Base-by-base conservation (phyloP, 2,888 invertebrate genomes). In the Erebia palarica region DNA sequence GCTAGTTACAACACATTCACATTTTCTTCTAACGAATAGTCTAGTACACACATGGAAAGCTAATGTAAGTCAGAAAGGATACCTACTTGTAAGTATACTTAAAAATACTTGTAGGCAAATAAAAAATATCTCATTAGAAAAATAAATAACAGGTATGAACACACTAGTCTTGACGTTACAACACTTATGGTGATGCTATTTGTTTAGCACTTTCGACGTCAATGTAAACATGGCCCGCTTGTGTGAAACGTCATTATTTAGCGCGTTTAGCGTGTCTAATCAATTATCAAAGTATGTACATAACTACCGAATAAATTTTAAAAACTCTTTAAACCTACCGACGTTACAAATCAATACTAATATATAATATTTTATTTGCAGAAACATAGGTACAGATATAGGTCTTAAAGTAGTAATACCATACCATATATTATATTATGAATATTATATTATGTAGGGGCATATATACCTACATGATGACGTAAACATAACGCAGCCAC, bases 241-340 rank as follows among this genome's bases (percentile, higher is more conserved):
- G 73, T 73, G 71, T 68, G 69, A 76, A 74, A 75, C 78, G 78
- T 80, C 78, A 79, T 77, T 77, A 72, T 76, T 79, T 80, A 80
- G 78, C 75, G 64, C 69, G 65, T 58, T 79, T 78, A 78, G 53
- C 74, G 70, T 70, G 65, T 70, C 67, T 76, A 71, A 76, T 75
- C 73, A 72, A 71, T 76, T 70, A 76, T 75, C 73, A 72, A 71
- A 73, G 64, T 74, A 71, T 71, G 75, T 75, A 77, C 76, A 73
- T 76, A 77, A 71, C 70, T 72, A 75, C 68, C 36, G 59, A 69
- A 69, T 59, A 68, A 63, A 65, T 18, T 3, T n/a, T 57, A 11
- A 47, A 51, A 58, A 51, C 61, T 51, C 44, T 51, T 70, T 65
- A 47, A 4, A 16, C 61, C n/a, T 58, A 44, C 60, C 58, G 21